These are phyloP conservation scores for Odontophorus gujanensis DNA, from an alignment of 2,113 vertebrate species.

Conservation along the genomic window DNA sequence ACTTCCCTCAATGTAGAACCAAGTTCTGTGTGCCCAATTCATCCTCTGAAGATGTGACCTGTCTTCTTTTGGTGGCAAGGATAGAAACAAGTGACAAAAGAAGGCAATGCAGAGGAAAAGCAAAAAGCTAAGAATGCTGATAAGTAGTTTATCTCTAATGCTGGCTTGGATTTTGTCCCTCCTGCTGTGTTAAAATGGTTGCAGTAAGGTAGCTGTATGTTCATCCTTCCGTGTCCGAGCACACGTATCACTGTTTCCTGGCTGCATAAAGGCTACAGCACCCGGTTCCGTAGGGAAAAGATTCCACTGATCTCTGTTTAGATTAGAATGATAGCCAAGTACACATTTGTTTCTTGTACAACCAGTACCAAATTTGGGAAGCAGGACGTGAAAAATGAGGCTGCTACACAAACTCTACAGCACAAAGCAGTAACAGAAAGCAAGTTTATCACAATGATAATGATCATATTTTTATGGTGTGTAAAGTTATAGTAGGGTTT, in stretches of 20 bases:
- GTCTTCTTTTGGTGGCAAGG: not conserved
- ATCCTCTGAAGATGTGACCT: not conserved
- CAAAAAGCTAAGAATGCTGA: not conserved
- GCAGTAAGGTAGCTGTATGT: not conserved
- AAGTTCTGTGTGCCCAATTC: rapidly evolving
- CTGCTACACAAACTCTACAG: not conserved
- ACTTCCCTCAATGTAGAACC: not conserved
- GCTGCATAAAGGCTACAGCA: not conserved
- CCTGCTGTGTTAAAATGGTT: not conserved
- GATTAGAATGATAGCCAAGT: rapidly evolving
- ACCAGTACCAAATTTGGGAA: rapidly evolving
- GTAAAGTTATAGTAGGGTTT: not conserved
- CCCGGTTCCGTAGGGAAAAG: rapidly evolving
- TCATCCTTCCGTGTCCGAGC: rapidly evolving
- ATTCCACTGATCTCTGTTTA: not conserved
- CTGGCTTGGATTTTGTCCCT: not conserved
- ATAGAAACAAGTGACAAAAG: not conserved
- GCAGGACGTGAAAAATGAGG: not conserved
- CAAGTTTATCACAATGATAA: not conserved
- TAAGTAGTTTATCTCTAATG: not conserved
- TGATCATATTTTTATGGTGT: rapidly evolving
- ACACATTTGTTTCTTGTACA: not conserved
- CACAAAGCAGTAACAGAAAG: not conserved
- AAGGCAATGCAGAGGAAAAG: not conserved
- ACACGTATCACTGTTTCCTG: not conserved